Evolutionary conservation across 1,140 invertebrate species (phyloP), one percentile per base, ranked within the genome.

Genomic region (Drosophila biarmipes): DNA sequence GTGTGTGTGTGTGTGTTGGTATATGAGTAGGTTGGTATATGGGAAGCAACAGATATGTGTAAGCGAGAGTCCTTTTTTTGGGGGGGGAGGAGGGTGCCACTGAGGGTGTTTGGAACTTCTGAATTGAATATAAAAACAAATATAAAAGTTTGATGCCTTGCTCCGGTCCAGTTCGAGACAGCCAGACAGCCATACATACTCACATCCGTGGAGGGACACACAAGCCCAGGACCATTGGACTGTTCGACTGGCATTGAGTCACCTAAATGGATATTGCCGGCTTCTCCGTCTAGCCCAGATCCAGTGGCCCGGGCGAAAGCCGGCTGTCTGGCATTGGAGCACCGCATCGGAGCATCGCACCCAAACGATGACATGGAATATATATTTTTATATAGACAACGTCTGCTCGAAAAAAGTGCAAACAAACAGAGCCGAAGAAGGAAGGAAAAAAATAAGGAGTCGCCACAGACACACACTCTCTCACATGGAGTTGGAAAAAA

Each of bases 371-470:
- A 72, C 71, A 82, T 75, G 74, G 74, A 80, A 85, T 86, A 74
- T 86, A 86, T 86, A 89, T 79, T 87, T 82, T 84, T 89, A 89
- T 87, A 74, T 89, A 87, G 84, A 89, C 80, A 89, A 89, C 81
- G 84, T 87, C 84, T 87, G 84, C 68, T 84, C 76, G 64, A 82
- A 87, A 85, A 86, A 84, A 87, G 75, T 84, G 82, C 82, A 87
- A 87, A 87, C 82, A 87, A 89, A 89, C 86, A 86, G 57, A 64
- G 73, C 61, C 71, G 45, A 72, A 56, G 42, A 66, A 46, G 58
- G 51, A 68, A 52, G 78, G 78, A 75, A 80, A 75, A 48, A 75
- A 76, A 80, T 64, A 79, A 72, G 75, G 80, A 79, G 78, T 56
- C 53, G 7, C 71, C 5, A 29, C 11, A 29, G 6, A 78, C 77